Percentiles rank a stretch among this genome's conserved stretches.
Conservation (phyloP, 2,797 vertebrate genomes). For the Tenualosa ilisha region DNA sequence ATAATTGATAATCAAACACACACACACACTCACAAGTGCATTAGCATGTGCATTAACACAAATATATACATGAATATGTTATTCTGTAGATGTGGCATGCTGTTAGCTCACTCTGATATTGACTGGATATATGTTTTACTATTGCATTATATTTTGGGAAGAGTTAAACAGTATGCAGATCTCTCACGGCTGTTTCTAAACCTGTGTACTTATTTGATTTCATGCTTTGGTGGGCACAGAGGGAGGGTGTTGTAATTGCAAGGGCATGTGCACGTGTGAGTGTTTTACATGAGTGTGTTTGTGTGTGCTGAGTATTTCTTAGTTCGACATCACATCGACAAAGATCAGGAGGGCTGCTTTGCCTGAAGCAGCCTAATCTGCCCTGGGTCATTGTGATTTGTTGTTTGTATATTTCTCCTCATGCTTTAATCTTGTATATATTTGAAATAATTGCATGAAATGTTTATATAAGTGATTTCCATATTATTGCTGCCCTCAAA, state of each 20-base stretch:
- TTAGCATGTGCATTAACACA: background rate
- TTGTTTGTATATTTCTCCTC: background rate
- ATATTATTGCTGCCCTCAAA: constrained; percentile 16
- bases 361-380: background rate
- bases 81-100: background rate
- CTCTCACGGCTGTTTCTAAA: background rate
- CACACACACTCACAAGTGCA: too few species aligned
- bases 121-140: background rate
- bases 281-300: background rate
- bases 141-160: background rate
- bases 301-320: background rate
- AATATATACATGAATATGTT: background rate
- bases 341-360: background rate
- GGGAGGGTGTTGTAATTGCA: background rate
- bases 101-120: background rate
- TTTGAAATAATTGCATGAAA: constrained; percentile 23
- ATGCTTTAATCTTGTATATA: background rate
- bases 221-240: background rate
- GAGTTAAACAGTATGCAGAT: background rate
- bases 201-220: background rate
- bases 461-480: background rate
- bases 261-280: background rate
- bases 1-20: background rate
- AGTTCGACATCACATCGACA: background rate
- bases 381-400: constrained; percentile 4